Conservation (phyloP, 2,113 vertebrate genomes). For the Mustelus asterias region DNA sequence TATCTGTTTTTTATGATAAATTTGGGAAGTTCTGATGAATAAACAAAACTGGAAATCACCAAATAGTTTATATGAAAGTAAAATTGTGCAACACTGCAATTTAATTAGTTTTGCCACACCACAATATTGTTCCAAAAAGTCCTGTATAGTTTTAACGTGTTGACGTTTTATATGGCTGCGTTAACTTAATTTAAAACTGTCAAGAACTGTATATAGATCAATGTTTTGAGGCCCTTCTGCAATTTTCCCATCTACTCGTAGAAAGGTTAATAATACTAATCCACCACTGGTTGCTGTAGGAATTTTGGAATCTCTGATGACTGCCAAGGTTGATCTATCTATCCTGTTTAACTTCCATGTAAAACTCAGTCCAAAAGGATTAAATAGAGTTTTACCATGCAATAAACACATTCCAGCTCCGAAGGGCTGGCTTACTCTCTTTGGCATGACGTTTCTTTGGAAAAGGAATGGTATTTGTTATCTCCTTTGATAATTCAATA, state of each 20-base stretch:
- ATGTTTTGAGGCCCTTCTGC: background rate
- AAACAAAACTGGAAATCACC: background rate
- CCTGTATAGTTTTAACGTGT: background rate
- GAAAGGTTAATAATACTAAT: background rate
- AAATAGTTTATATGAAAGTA: background rate
- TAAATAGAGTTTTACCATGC: constrained; percentile 32
- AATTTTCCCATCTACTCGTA: background rate
- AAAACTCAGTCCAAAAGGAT: constrained; percentile 20
- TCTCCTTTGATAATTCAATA: background rate
- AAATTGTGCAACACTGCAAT: background rate
- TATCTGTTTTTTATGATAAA: background rate
- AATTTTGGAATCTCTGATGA: constrained; percentile 8
- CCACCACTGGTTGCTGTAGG: background rate
- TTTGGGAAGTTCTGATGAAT: background rate
- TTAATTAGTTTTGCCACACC: background rate
- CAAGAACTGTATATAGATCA: background rate
- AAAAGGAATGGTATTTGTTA: background rate
- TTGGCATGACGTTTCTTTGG: background rate
- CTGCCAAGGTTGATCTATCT: background rate
- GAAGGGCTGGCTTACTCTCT: background rate
- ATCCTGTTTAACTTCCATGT: constrained; percentile 5
- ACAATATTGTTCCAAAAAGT: background rate
- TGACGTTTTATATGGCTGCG: background rate
- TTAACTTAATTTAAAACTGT: background rate
- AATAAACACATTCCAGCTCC: constrained; percentile 24